Evolutionary conservation across 2,888 invertebrate species (phyloP).

Genomic region (Dolomedes plantarius): DNA sequence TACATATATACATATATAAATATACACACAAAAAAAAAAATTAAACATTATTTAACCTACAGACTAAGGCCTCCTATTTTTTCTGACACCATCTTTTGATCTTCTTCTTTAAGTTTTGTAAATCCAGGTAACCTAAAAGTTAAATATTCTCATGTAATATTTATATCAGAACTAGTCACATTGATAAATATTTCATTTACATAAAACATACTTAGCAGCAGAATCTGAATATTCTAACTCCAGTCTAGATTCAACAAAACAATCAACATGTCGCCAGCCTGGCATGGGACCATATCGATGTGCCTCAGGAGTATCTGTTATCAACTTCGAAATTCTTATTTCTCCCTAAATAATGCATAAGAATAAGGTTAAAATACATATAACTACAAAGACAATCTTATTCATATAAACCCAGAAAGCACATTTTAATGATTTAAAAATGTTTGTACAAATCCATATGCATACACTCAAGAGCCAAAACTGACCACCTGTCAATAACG

Average conservation of each 20-base stretch:
- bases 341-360: conserved; percentile 79
- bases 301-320: conserved; percentile 88
- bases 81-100: conserved; percentile 82
- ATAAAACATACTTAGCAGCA: conserved; percentile 80
- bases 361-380: too few species aligned
- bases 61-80: conserved; percentile 81
- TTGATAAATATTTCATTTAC: too few species aligned
- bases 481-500: too few species aligned
- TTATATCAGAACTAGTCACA: too few species aligned
- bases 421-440: too few species aligned
- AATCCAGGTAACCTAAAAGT: conserved; percentile 84
- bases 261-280: conserved; percentile 93
- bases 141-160: not conserved
- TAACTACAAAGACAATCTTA: too few species aligned
- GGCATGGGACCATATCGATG: conserved; percentile 89
- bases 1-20: too few species aligned
- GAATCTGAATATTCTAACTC: conserved; percentile 85
- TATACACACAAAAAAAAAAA: too few species aligned
- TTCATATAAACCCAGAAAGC: too few species aligned
- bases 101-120: conserved; percentile 83
- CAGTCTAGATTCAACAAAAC: conserved; percentile 86
- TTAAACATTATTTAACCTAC: conserved; percentile 28
- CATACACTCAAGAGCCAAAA: too few species aligned
- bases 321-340: conserved; percentile 88
- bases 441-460: too few species aligned